A percentile compares a stretch with the other conserved stretches of the same genome.
These are phyloP conservation scores for Triplophysa tibetana DNA, from an alignment of 2,113 vertebrate genomes.

Conservation along the genomic window DNA sequence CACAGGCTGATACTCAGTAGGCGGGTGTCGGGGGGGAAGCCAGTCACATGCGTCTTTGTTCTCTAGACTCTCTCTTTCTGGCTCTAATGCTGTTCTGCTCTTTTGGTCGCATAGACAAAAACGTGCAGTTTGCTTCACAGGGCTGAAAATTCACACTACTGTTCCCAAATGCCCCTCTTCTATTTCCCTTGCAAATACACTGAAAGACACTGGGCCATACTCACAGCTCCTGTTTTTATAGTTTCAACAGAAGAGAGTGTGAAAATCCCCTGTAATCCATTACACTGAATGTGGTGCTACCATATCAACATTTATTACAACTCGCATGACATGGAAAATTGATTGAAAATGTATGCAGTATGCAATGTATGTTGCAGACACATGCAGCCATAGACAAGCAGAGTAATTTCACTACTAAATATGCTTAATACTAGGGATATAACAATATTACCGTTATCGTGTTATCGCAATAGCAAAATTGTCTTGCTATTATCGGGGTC, in stretches of 20 bases:
- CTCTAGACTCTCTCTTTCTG: slow-evolving; percentile 15
- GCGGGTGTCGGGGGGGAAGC: background rate
- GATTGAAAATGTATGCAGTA: no score
- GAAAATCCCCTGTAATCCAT: background rate
- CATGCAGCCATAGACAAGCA: no score
- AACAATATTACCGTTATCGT: no score
- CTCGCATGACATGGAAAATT: no score
- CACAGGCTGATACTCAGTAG: slow-evolving; percentile 15
- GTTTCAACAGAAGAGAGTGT: background rate
- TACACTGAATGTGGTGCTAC: background rate
- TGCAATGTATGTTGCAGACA: no score
- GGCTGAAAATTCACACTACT: background rate
- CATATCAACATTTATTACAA: no score
- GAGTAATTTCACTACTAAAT: no score
- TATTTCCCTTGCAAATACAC: background rate
- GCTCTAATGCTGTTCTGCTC: slow-evolving; percentile 20
- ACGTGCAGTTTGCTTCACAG: slow-evolving; percentile 17
- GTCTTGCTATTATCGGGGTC: no score
- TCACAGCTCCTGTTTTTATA: background rate
- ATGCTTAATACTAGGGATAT: no score
- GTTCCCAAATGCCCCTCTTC: background rate
- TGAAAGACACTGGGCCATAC: background rate
- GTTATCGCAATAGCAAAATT: no score
- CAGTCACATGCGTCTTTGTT: slow-evolving; percentile 43
- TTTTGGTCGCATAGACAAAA: slow-evolving; percentile 24